Evolutionary conservation across 1,140 invertebrate species (phyloP).

Genomic region (Drosophila bocki): DNA sequence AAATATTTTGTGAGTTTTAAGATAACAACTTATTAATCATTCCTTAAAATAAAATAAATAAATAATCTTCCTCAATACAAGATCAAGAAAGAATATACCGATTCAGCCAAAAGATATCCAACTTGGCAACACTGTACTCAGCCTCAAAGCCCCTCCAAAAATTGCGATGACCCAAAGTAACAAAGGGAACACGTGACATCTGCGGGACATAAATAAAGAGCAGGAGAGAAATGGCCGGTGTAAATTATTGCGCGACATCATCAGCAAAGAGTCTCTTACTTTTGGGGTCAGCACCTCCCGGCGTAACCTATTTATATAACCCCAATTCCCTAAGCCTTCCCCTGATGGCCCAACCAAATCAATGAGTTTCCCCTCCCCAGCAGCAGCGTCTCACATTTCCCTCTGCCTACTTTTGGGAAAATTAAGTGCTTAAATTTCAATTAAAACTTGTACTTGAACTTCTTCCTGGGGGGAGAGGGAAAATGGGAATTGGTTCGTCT

Average conservation of each 20-base stretch:
- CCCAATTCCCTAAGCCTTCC: not conserved
- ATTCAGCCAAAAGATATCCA: not conserved
- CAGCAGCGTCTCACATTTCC: slow-evolving; percentile 3
- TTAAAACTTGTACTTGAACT: slow-evolving; percentile 66
- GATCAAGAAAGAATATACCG: not conserved
- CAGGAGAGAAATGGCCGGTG: slow-evolving; percentile 40
- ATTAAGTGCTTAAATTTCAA: slow-evolving; percentile 81
- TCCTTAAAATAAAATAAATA: no score
- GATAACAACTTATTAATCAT: no score
- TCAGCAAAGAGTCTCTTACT: slow-evolving; percentile 14
- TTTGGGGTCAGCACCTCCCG: slow-evolving; percentile 29
- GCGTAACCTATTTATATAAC: slow-evolving; percentile 18
- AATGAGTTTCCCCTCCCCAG: slow-evolving; percentile 15
- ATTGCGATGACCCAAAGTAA: slow-evolving; percentile 67
- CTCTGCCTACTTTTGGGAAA: slow-evolving; percentile 37
- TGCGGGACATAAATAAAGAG: slow-evolving; percentile 73
- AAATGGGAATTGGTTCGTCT: slow-evolving; percentile 19
- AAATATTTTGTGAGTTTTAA: no score
- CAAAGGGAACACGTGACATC: slow-evolving; percentile 78
- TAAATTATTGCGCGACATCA: slow-evolving; percentile 70
- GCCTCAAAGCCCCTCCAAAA: slow-evolving; percentile 9
- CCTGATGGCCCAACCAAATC: slow-evolving; percentile 26
- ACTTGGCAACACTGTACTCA: slow-evolving; percentile 2
- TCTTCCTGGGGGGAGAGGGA: not conserved
- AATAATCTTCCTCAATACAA: not conserved